phyloP scores from a whole-genome alignment of 2,113 vertebrate species.

The Atlantisia rogersi region DNA sequence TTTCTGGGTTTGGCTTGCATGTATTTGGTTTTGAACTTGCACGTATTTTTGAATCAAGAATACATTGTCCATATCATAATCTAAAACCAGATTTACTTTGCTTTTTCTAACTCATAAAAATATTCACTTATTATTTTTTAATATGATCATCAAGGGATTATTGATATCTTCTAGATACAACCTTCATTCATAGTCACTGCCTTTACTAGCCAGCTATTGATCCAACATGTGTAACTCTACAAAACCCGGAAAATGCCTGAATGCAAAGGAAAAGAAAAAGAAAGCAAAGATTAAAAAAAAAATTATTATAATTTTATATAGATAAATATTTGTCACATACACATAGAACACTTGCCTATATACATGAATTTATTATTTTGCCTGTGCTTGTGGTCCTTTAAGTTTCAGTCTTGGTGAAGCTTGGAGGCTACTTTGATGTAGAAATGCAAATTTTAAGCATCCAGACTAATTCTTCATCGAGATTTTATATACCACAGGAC shows the following conservation, averaged over 20 bases:
- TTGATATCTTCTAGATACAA: background rate
- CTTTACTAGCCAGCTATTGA: background rate
- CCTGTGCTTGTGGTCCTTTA: background rate
- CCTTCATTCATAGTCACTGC: background rate
- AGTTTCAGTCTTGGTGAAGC: background rate
- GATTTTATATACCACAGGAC: background rate
- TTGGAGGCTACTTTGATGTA: background rate
- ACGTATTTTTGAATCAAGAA: background rate
- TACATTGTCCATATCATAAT: background rate
- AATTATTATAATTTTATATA: background rate
- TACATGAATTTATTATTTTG: background rate
- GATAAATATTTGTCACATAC: background rate
- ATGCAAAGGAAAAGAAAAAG: background rate
- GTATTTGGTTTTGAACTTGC: no score
- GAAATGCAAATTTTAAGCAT: background rate
- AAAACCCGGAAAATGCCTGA: background rate
- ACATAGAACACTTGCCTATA: background rate
- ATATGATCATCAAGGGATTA: background rate
- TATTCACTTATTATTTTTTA: background rate
- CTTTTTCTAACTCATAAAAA: background rate
- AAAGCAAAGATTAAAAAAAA: background rate
- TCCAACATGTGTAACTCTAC: background rate
- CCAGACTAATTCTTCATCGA: background rate
- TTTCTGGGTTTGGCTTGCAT: background rate
- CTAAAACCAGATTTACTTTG: background rate